phyloP scores from a whole-genome alignment of 2,797 vertebrate genomes.

The Echeneis naucrates region DNA sequence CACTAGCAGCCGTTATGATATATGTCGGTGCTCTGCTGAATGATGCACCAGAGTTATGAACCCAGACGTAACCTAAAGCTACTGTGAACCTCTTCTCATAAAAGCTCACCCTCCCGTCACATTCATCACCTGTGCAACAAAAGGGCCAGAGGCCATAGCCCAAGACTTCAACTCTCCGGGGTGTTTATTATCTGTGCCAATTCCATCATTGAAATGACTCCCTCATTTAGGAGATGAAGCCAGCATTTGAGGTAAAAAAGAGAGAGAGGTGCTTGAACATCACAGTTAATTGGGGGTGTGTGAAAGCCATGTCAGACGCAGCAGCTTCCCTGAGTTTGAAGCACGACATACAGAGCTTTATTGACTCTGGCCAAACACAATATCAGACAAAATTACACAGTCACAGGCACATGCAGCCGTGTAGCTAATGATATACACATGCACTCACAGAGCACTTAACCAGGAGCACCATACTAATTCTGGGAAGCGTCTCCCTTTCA shows the following conservation, averaged over 20 bases:
- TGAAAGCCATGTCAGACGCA: slow-evolving; percentile 57
- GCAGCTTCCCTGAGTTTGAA: slow-evolving; percentile 57
- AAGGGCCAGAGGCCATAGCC: slow-evolving; percentile 24
- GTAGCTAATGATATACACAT: slow-evolving; percentile 1
- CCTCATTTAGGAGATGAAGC: slow-evolving; percentile 10
- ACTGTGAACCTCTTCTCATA: slow-evolving; percentile 32
- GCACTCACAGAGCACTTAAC: not conserved
- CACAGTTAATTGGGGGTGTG: slow-evolving; percentile 64
- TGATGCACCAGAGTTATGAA: slow-evolving; percentile 34
- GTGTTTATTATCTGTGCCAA: slow-evolving; percentile 14
- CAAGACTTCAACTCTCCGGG: slow-evolving; percentile 10
- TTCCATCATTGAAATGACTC: slow-evolving; percentile 38
- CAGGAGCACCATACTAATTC: not conserved
- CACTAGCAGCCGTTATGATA: slow-evolving; percentile 8
- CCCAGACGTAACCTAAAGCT: slow-evolving; percentile 36
- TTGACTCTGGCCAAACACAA: slow-evolving; percentile 60
- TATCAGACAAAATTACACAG: slow-evolving; percentile 35
- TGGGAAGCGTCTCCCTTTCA: no score
- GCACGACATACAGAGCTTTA: slow-evolving; percentile 54
- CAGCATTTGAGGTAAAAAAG: slow-evolving; percentile 13
- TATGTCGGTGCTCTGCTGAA: slow-evolving; percentile 20
- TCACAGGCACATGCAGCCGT: slow-evolving; percentile 22
- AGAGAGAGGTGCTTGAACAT: slow-evolving; percentile 48
- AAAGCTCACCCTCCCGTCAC: slow-evolving; percentile 19
- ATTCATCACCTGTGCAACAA: slow-evolving; percentile 39